Conservation (phyloP, 2,888 invertebrate genomes). For the Sylvicola fuscatus region DNA sequence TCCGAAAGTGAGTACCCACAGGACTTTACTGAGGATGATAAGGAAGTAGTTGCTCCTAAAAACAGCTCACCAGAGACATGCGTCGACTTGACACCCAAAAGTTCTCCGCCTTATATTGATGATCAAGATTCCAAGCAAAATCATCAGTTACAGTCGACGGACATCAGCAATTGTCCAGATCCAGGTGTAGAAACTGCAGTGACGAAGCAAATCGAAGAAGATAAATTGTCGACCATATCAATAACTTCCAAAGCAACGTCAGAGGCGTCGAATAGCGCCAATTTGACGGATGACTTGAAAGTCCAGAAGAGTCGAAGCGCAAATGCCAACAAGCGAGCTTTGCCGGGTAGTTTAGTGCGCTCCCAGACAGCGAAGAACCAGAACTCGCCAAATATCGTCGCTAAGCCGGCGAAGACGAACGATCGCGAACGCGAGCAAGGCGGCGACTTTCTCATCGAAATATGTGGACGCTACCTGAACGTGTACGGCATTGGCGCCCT, state of each 20-base stretch:
- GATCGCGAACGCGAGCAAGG: slow-evolving; percentile 29
- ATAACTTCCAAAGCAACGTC: no score
- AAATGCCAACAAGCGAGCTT: slow-evolving; percentile 1
- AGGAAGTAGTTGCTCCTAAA: neutral
- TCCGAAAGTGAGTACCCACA: slow-evolving; percentile 16
- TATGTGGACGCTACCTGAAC: slow-evolving; percentile 61
- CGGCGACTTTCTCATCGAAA: slow-evolving; percentile 78
- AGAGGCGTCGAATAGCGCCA: no score
- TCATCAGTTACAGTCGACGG: no score
- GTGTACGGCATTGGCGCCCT: slow-evolving; percentile 77
- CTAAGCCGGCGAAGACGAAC: slow-evolving; percentile 2
- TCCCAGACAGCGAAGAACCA: slow-evolving; percentile 7
- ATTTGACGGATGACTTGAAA: no score
- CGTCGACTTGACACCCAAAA: no score
- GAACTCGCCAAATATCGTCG: neutral
- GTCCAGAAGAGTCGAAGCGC: neutral
- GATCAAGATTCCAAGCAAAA: no score
- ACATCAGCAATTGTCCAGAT: no score
- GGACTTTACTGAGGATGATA: slow-evolving; percentile 8
- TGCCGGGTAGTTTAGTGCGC: slow-evolving; percentile 5
- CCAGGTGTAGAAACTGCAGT: no score
- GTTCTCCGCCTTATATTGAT: no score
- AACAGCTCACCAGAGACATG: neutral
- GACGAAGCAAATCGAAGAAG: no score
- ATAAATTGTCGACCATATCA: no score